Conservation (phyloP, 2,888 invertebrate species). For the Tanypteryx hageni region DNA sequence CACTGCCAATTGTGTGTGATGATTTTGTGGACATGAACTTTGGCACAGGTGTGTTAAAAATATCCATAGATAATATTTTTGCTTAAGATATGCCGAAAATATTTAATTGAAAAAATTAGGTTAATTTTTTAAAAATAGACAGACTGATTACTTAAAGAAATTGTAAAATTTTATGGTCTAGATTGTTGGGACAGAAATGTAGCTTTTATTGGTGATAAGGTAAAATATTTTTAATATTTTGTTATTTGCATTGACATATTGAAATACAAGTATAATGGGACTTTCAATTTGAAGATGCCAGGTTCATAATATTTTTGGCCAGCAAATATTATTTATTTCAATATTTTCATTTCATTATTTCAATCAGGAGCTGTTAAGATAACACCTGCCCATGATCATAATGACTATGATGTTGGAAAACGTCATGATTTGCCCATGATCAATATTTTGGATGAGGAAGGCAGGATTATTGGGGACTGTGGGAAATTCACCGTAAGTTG, state of each 20-base stretch:
- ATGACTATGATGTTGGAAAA: slow-evolving; percentile 97
- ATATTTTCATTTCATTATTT: not conserved
- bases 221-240: too few relatives aligned
- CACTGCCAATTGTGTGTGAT: slow-evolving; percentile 92
- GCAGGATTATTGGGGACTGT: slow-evolving; percentile 88
- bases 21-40: slow-evolving; percentile 96
- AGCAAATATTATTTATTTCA: not conserved
- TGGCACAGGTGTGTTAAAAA: slow-evolving; percentile 86
- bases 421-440: slow-evolving; percentile 91
- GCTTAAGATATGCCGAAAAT: not conserved
- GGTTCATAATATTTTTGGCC: not conserved
- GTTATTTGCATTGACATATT: too few relatives aligned
- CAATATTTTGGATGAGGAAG: slow-evolving; percentile 94
- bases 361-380: slow-evolving; percentile 95
- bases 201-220: too few relatives aligned
- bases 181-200: not conserved
- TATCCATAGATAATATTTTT: not conserved
- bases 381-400: slow-evolving; percentile 97
- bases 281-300: not conserved
- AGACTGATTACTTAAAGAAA: too few relatives aligned
- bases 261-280: too few relatives aligned
- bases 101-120: not conserved
- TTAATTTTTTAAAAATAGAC: not conserved
- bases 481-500: slow-evolving; percentile 85
- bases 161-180: too few relatives aligned